phyloP scores from a whole-genome alignment of 1,140 invertebrate genomes.

The Philotrypesis tridentata region DNA sequence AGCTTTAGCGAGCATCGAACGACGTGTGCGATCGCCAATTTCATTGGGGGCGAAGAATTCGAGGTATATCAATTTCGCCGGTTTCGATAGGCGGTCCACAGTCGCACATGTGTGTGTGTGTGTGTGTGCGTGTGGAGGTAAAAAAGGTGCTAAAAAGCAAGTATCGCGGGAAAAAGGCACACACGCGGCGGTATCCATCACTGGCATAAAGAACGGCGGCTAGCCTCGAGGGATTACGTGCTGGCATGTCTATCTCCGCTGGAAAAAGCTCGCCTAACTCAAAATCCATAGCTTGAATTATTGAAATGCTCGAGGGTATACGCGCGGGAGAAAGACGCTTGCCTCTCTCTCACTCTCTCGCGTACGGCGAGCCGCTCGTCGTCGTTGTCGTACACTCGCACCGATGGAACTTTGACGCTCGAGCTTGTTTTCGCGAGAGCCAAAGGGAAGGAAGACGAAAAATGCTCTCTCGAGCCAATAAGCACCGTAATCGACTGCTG shows the following conservation, averaged over 20 bases:
- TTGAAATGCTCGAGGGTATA: constrained; percentile 58
- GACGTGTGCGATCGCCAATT: no score
- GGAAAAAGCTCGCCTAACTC: constrained; percentile 57
- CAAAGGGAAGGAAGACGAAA: not conserved
- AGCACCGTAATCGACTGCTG: not conserved
- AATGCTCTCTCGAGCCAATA: not conserved
- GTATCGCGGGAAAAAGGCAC: constrained; percentile 40
- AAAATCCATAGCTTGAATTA: constrained; percentile 66
- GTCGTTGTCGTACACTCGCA: not conserved
- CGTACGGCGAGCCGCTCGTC: no score
- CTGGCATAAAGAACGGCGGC: constrained; percentile 48
- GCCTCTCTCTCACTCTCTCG: no score
- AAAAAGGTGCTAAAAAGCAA: constrained; percentile 14
- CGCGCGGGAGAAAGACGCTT: constrained; percentile 9
- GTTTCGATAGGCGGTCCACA: not conserved
- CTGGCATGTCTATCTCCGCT: constrained; percentile 52
- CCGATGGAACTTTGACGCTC: constrained; percentile 52
- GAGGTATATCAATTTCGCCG: constrained; percentile 14
- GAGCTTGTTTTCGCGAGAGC: constrained; percentile 45
- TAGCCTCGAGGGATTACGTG: constrained; percentile 50
- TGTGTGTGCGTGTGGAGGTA: no score
- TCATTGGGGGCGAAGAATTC: not conserved
- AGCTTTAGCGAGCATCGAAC: not conserved
- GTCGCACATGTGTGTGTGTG: no score
- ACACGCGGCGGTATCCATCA: constrained; percentile 52